phyloP scores from a whole-genome alignment of 2,113 vertebrate species.

The Gopherus flavomarginatus region DNA sequence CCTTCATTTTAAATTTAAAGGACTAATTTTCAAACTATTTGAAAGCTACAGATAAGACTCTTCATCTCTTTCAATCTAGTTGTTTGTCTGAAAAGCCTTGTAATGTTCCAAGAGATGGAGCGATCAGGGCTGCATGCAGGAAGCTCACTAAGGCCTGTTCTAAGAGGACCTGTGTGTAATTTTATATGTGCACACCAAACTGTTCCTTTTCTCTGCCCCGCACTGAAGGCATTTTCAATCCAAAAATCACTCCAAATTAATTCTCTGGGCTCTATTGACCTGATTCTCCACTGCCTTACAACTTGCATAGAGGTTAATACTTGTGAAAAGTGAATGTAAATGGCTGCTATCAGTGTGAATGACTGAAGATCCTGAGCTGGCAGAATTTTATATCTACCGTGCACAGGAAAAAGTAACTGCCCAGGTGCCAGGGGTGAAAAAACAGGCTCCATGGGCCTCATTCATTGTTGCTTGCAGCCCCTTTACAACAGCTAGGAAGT shows the following conservation, averaged over 20 bases:
- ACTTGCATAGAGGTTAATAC: neutral
- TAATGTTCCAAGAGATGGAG: neutral
- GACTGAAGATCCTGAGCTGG: neutral
- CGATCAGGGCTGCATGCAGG: neutral
- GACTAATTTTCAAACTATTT: slow-evolving; percentile 30
- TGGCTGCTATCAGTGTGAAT: neutral
- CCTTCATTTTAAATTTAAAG: slow-evolving; percentile 46
- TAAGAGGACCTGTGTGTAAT: neutral
- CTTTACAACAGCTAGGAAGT: neutral
- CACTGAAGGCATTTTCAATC: neutral
- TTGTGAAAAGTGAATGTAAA: neutral
- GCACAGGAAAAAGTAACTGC: neutral
- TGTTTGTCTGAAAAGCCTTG: slow-evolving; percentile 37
- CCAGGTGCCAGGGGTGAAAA: neutral
- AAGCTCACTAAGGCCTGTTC: neutral
- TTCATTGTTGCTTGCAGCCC: neutral
- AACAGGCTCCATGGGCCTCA: neutral
- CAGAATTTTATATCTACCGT: neutral
- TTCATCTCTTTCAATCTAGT: neutral
- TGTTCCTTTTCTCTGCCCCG: neutral
- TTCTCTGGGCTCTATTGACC: neutral
- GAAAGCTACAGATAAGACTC: slow-evolving; percentile 6
- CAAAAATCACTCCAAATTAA: neutral
- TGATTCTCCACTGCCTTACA: neutral
- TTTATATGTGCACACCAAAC: neutral